Evolutionary conservation across 2,888 invertebrate species (phyloP).

Genomic region (Cataglyphis rosenhaueri): DNA sequence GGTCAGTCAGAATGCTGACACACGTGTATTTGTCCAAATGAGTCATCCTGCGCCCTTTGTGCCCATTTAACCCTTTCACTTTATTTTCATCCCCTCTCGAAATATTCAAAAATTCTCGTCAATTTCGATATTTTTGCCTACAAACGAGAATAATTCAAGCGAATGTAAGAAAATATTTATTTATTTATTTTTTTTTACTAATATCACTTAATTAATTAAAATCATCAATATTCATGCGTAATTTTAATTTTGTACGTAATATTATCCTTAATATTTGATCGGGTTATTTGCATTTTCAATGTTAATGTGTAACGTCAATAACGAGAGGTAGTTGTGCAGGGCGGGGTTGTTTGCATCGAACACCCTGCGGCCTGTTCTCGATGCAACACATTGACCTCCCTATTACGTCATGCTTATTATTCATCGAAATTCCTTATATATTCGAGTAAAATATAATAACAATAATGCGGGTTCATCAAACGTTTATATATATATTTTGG

Average conservation of each 20-base stretch:
- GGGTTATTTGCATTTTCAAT: not conserved
- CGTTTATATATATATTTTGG: not conserved
- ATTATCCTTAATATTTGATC: not conserved
- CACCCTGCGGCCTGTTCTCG: slow-evolving; percentile 3
- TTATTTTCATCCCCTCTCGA: not conserved
- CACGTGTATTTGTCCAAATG: slow-evolving; percentile 7
- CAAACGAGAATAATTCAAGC: not conserved
- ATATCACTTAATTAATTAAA: not conserved
- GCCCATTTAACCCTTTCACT: not conserved
- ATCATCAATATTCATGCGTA: not conserved
- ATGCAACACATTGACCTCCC: slow-evolving; percentile 15
- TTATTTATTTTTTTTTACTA: not conserved
- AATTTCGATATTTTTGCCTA: not conserved
- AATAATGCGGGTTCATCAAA: slow-evolving; percentile 16
- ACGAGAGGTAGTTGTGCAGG: slow-evolving; percentile 2
- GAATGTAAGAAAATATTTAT: not conserved
- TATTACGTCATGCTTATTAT: slow-evolving; percentile 41
- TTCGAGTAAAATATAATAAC: slow-evolving; percentile 8
- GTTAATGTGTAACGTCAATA: not conserved
- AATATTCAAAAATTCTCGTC: not conserved
- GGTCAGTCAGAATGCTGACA: slow-evolving; percentile 16
- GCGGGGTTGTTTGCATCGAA: slow-evolving; percentile 22
- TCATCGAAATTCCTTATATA: slow-evolving; percentile 20
- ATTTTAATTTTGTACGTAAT: not conserved
- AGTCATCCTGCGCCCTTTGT: slow-evolving; percentile 24